A percentile compares a stretch with the other conserved stretches of the same genome.
phyloP scores from a whole-genome alignment of 2,113 vertebrate species.

The Onychostruthus taczanowskii region DNA sequence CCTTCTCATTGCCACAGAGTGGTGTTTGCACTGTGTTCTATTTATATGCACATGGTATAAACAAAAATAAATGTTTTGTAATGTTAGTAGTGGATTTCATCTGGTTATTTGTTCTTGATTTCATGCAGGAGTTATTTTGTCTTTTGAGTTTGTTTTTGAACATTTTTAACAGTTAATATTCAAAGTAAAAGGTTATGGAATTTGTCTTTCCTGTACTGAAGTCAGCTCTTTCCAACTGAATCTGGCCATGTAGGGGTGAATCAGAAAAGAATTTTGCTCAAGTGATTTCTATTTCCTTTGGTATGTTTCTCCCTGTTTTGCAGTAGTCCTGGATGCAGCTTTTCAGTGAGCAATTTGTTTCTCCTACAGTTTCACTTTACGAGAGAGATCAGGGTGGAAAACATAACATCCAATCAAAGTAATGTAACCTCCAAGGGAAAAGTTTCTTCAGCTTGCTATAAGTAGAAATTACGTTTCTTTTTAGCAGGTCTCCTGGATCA shows the following conservation, averaged over 20 bases:
- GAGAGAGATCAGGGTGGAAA: slow-evolving; percentile 61
- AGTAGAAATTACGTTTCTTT: slow-evolving; percentile 64
- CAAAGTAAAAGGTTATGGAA: neutral
- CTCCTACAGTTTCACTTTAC: slow-evolving; percentile 35
- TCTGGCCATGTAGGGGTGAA: neutral
- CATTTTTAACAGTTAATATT: neutral
- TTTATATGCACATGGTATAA: neutral
- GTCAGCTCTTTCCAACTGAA: neutral
- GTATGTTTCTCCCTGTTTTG: neutral
- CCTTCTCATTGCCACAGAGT: slow-evolving; percentile 13
- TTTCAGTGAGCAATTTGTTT: slow-evolving; percentile 47
- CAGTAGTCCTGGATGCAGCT: neutral
- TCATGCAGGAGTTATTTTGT: neutral
- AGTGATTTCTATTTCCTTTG: slow-evolving; percentile 21
- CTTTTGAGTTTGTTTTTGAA: neutral
- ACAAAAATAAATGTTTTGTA: slow-evolving; percentile 31
- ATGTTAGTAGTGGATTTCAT: neutral
- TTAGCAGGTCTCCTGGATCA: slow-evolving; percentile 46
- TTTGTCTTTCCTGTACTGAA: neutral
- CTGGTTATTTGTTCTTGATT: neutral
- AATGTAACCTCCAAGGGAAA: slow-evolving; percentile 67
- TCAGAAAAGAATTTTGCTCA: neutral
- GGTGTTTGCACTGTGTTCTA: slow-evolving; percentile 16
- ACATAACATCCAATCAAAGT: slow-evolving; percentile 61
- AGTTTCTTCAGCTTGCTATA: slow-evolving; percentile 60